Percentiles rank a stretch among this genome's conserved stretches.
Evolutionary conservation across 2,113 vertebrate species (phyloP).

Genomic region (Elachura formosa): DNA sequence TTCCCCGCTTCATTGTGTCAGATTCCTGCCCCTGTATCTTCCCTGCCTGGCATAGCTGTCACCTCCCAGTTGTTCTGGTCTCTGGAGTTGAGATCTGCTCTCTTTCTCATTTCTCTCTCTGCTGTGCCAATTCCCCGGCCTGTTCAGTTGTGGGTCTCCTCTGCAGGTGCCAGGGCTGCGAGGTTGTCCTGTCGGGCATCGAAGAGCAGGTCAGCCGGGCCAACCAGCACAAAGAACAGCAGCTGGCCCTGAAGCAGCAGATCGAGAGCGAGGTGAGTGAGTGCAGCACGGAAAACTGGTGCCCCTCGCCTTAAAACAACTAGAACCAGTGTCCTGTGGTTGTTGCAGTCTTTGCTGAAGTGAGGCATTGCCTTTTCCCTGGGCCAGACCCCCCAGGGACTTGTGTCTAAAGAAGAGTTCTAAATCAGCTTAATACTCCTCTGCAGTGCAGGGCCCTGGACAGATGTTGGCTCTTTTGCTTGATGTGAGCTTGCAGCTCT

Average conservation of each 20-base stretch:
- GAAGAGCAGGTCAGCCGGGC: slow-evolving; percentile 94
- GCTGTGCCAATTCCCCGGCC: not conserved
- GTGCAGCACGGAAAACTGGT: not conserved
- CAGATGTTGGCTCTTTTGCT: not conserved
- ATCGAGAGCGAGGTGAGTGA: slow-evolving; percentile 91
- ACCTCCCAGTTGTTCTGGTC: not conserved
- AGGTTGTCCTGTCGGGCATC: slow-evolving; percentile 90
- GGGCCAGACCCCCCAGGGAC: not conserved
- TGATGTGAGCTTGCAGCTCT: not conserved
- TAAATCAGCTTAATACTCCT: not conserved
- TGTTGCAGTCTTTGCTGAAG: not conserved
- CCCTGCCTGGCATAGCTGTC: not conserved
- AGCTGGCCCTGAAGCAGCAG: slow-evolving; percentile 93
- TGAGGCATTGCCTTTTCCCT: not conserved
- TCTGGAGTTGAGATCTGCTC: not conserved
- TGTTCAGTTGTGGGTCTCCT: not conserved
- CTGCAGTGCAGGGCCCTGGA: not conserved
- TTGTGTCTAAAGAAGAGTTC: not conserved
- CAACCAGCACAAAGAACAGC: slow-evolving; percentile 93
- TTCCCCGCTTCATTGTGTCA: not conserved
- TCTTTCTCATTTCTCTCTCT: fast-evolving
- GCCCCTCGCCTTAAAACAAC: fast-evolving
- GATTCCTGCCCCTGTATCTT: not conserved
- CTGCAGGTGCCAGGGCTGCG: slow-evolving; percentile 91
- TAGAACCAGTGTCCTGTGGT: not conserved